Conservation (phyloP, 2,797 vertebrate genomes). For the Xenentodon cancila region DNA sequence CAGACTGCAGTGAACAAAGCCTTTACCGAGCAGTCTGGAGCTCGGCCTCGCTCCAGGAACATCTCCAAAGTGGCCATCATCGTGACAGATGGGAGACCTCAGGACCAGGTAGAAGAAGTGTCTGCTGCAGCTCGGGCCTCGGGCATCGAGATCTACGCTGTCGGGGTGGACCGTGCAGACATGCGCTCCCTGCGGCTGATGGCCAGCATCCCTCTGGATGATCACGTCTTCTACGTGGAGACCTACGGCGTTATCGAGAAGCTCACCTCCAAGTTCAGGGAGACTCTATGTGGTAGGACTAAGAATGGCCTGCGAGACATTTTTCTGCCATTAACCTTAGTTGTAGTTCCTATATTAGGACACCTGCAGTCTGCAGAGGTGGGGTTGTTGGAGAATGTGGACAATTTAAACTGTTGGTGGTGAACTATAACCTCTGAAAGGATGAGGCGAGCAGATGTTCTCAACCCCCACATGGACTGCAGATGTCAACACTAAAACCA, state of each 20-base stretch:
- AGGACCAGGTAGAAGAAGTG: constrained; percentile 88
- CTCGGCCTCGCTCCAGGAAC: constrained; percentile 85
- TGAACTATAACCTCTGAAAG: constrained; percentile 37
- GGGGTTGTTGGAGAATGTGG: constrained; percentile 25
- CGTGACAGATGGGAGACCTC: constrained; percentile 94
- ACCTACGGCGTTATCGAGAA: constrained; percentile 95
- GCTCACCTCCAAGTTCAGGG: constrained; percentile 91
- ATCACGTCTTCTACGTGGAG: constrained; percentile 95
- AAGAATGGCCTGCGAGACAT: constrained; percentile 28
- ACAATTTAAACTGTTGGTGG: constrained; percentile 27
- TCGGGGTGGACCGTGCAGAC: constrained; percentile 91
- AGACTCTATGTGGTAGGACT: constrained; percentile 89
- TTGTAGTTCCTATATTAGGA: constrained; percentile 59
- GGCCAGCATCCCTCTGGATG: constrained; percentile 91
- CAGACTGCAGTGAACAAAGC: constrained; percentile 92
- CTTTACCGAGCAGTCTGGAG: constrained; percentile 91
- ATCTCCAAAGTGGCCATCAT: constrained; percentile 92
- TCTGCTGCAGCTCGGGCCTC: constrained; percentile 76
- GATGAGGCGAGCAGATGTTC: constrained; percentile 33
- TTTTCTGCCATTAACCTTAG: constrained; percentile 48
- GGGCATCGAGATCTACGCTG: constrained; percentile 85
- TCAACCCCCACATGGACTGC: constrained; percentile 65
- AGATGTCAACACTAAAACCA: constrained; percentile 69
- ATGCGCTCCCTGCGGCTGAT: constrained; percentile 87
- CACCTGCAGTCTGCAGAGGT: constrained; percentile 64